Evolutionary conservation across 2,888 invertebrate species (phyloP).

Genomic region (Oligia strigilis): DNA sequence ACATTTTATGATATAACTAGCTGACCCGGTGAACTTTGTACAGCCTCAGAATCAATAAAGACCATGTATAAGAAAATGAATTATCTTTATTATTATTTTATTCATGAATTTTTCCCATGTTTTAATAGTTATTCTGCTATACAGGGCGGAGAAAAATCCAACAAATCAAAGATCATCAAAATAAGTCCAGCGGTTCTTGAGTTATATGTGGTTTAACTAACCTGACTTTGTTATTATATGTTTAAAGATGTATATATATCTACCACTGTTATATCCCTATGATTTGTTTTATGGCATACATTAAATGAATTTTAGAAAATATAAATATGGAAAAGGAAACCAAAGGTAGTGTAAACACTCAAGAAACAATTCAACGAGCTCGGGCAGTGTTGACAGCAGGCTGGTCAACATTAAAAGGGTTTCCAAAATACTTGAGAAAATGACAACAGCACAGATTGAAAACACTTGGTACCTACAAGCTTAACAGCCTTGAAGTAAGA

Average conservation of each 20-base stretch:
- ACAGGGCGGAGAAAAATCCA: too few species aligned
- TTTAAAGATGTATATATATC: background rate
- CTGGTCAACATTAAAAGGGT: background rate
- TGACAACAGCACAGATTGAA: conserved; percentile 19
- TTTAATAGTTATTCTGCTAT: too few species aligned
- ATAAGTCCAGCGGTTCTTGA: too few species aligned
- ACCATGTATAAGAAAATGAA: too few species aligned
- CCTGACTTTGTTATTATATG: too few species aligned
- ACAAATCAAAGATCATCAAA: too few species aligned
- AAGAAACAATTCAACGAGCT: background rate
- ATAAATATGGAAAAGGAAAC: background rate
- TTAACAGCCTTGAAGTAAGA: background rate
- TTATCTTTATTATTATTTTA: too few species aligned
- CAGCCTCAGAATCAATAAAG: too few species aligned
- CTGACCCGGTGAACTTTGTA: too few species aligned
- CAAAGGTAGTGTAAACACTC: background rate
- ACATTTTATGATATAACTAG: background rate
- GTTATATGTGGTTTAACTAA: too few species aligned
- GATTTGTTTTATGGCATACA: background rate
- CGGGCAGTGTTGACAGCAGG: background rate
- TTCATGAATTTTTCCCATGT: too few species aligned
- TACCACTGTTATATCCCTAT: background rate
- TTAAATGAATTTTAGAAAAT: too few species aligned
- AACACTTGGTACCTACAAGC: background rate
- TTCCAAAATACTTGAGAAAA: background rate